A percentile compares a stretch with the other conserved stretches of the same genome.
Conservation (phyloP, 2,113 vertebrate species). For the Labeo rohita region DNA sequence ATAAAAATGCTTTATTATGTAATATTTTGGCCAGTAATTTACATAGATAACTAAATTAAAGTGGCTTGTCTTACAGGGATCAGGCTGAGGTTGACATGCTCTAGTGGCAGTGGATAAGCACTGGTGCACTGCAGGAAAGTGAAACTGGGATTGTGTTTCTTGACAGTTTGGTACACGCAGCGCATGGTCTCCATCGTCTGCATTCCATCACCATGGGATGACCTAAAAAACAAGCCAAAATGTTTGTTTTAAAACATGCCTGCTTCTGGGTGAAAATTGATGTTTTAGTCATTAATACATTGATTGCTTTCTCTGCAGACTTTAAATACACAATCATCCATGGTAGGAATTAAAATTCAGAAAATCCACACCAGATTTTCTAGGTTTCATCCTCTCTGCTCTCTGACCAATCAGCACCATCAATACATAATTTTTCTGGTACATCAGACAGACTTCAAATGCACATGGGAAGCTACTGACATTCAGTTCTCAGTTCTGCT, state of each 20-base stretch:
- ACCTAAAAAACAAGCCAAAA: slow-evolving; percentile 70
- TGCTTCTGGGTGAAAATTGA: background rate
- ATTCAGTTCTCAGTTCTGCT: background rate
- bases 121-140: slow-evolving; percentile 96
- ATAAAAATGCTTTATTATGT: too few relatives aligned
- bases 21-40: background rate
- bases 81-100: slow-evolving; percentile 89
- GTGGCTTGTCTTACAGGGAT: slow-evolving; percentile 66
- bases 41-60: background rate
- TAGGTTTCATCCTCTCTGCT: background rate
- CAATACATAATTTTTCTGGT: background rate
- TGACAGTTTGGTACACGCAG: slow-evolving; percentile 89
- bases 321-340: too few relatives aligned
- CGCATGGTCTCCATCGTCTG: slow-evolving; percentile 94
- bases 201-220: slow-evolving; percentile 99
- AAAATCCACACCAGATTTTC: background rate
- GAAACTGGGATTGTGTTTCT: slow-evolving; percentile 89
- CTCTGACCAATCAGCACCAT: background rate
- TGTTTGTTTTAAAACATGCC: background rate
- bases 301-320: background rate
- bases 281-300: background rate
- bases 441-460: background rate
- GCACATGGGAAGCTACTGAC: background rate
- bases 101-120: slow-evolving; percentile 87
- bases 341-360: background rate